These are phyloP conservation scores for Galagoides demidoff DNA, from an alignment of 2,797 vertebrate genomes.

Conservation along the genomic window DNA sequence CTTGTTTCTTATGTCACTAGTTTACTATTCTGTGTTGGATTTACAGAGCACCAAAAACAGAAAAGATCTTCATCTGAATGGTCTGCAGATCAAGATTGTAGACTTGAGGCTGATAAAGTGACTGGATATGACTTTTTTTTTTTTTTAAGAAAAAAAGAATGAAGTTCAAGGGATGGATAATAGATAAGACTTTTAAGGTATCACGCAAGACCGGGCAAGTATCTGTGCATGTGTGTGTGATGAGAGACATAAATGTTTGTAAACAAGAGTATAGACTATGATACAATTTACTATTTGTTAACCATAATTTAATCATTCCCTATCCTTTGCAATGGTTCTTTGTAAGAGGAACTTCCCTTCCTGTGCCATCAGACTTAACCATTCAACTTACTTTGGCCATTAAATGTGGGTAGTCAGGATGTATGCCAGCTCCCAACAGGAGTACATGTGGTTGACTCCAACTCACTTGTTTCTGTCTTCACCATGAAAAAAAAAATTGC, in stretches of 20 bases:
- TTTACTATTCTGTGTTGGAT: not conserved
- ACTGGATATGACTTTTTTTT: not conserved
- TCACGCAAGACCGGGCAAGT: not conserved
- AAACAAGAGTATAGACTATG: not conserved
- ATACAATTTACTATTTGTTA: not conserved
- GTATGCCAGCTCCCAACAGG: not conserved
- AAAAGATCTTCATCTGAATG: not conserved
- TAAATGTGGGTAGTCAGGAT: not conserved
- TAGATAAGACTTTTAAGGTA: not conserved
- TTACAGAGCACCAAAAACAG: not conserved
- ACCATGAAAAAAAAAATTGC: not conserved
- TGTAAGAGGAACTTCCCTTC: not conserved
- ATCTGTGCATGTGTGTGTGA: not conserved
- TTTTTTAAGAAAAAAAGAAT: too few species aligned
- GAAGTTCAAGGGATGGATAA: too few species aligned
- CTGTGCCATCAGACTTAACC: not conserved
- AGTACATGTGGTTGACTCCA: fast-evolving
- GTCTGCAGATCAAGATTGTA: not conserved
- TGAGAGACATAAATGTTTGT: not conserved
- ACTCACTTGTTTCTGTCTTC: not conserved
- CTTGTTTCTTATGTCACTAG: not conserved
- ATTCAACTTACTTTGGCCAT: not conserved
- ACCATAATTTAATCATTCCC: not conserved
- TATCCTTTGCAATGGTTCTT: not conserved
- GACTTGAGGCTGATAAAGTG: not conserved